phyloP scores from a whole-genome alignment of 2,888 invertebrate genomes.

The Spilosoma lubricipeda region DNA sequence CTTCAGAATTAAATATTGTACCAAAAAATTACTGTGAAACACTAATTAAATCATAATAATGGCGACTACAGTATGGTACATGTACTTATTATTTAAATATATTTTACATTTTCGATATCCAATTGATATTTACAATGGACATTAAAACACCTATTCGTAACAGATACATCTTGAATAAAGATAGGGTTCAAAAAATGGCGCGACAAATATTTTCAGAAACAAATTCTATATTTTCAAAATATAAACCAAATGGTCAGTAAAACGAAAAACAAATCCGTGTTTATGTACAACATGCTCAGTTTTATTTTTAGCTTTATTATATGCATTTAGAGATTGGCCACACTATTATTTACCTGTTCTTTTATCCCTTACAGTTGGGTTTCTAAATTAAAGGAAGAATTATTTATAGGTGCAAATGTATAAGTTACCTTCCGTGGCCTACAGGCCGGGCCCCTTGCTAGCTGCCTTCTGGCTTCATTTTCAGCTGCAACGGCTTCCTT shows the following conservation, averaged over 20 bases:
- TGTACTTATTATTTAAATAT: neutral
- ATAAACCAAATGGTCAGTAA: constrained; percentile 17
- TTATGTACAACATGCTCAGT: constrained; percentile 59
- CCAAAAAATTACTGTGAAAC: neutral
- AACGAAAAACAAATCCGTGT: constrained; percentile 24
- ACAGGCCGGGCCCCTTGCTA: constrained; percentile 91
- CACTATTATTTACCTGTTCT: constrained; percentile 31
- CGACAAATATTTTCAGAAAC: constrained; percentile 4
- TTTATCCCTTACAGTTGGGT: constrained; percentile 5
- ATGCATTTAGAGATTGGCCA: constrained; percentile 37
- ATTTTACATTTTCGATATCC: neutral
- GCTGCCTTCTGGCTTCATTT: constrained; percentile 89
- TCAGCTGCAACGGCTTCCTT: constrained; percentile 91
- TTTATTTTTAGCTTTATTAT: constrained; percentile 29
- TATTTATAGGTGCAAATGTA: neutral
- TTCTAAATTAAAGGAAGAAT: constrained; percentile 8
- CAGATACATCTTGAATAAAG: neutral
- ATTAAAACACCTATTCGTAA: neutral
- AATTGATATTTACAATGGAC: neutral
- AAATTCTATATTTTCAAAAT: neutral
- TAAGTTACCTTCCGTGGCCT: constrained; percentile 89
- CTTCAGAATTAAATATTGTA: neutral
- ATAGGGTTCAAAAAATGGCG: neutral
- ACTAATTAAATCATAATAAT: neutral
- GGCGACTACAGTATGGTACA: neutral